These are phyloP conservation scores for Marcusenius ussheri DNA, from an alignment of 2,113 vertebrate genomes.

Conservation along the genomic window DNA sequence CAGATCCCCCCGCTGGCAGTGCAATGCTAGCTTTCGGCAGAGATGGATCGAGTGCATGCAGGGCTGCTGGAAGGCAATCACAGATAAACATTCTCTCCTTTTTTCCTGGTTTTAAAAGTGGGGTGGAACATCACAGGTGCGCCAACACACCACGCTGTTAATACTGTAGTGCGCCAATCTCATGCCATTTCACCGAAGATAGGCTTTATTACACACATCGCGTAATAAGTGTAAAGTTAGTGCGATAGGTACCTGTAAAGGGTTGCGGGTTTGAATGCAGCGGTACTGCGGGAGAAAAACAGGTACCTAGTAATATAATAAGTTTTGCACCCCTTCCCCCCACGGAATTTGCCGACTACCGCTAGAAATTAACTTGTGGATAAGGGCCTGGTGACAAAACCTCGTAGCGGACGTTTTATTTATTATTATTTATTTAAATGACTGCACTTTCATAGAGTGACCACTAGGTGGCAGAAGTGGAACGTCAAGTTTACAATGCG, in stretches of 20 bases:
- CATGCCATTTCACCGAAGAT: background rate
- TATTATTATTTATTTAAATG: background rate
- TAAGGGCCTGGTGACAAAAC: background rate
- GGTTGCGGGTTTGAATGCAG: background rate
- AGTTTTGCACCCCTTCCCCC: background rate
- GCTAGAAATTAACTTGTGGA: background rate
- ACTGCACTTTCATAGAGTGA: background rate
- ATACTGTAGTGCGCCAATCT: background rate
- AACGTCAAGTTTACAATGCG: background rate
- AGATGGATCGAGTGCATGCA: background rate
- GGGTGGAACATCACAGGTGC: background rate
- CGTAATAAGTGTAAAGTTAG: background rate
- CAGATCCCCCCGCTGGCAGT: background rate
- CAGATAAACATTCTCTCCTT: background rate
- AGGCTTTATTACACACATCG: background rate
- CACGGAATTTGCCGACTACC: too few species aligned
- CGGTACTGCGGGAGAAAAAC: background rate
- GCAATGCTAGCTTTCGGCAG: background rate
- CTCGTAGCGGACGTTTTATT: background rate
- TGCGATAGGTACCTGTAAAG: background rate
- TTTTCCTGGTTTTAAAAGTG: background rate
- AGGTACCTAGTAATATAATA: background rate
- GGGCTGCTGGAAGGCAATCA: background rate
- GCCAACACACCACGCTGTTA: background rate
- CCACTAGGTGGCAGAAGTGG: background rate